These are phyloP conservation scores for Sebastes hopkinsi DNA, from an alignment of 2,797 vertebrate species.

Conservation along the genomic window DNA sequence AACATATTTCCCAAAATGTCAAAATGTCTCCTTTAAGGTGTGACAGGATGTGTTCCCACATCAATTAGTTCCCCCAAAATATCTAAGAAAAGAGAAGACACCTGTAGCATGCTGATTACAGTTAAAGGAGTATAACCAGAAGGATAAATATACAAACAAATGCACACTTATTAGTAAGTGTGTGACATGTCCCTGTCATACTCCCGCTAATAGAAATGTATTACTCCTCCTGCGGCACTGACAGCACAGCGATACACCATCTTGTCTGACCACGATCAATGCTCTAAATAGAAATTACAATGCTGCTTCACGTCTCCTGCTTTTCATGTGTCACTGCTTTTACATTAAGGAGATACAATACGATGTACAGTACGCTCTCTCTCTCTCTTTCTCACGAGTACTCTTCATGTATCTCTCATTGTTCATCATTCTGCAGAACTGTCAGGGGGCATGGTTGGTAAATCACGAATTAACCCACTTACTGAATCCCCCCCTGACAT, in stretches of 20 bases:
- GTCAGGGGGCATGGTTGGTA: constrained; percentile 29
- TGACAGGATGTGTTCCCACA: not conserved
- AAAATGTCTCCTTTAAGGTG: not conserved
- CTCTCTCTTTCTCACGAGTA: not conserved
- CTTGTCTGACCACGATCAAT: constrained; percentile 46
- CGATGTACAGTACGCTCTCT: constrained; percentile 2
- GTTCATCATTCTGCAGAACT: constrained; percentile 37
- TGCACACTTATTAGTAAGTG: constrained; percentile 15
- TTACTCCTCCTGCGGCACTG: constrained; percentile 22
- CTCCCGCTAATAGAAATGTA: constrained; percentile 23
- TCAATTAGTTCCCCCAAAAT: not conserved
- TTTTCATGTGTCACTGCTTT: constrained; percentile 56
- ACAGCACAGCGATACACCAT: constrained; percentile 12
- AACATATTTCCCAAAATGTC: not conserved
- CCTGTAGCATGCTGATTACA: not conserved
- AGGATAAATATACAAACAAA: not conserved
- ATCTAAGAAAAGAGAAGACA: not conserved
- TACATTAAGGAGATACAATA: constrained; percentile 31
- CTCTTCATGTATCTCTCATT: constrained; percentile 2
- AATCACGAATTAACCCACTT: constrained; percentile 22
- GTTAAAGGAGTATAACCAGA: not conserved
- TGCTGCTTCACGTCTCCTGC: constrained; percentile 18
- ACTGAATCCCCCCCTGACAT: constrained; percentile 27
- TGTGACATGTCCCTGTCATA: constrained; percentile 10
- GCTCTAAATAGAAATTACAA: constrained; percentile 45